phyloP scores from a whole-genome alignment of 2,113 vertebrate species.

The Cnemophilus loriae region DNA sequence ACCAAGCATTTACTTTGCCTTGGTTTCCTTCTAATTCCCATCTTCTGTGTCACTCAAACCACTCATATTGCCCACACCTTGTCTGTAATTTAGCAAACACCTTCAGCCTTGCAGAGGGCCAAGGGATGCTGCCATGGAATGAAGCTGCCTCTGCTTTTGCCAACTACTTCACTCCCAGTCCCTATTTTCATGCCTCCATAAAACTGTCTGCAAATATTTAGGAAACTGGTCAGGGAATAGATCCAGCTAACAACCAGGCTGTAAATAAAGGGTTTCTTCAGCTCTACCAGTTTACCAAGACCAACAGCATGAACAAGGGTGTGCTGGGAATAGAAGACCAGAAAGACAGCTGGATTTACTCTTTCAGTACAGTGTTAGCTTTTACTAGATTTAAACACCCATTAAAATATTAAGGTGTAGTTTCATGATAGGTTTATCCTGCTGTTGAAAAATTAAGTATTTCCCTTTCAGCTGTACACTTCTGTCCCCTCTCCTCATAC shows the following conservation, averaged over 20 bases:
- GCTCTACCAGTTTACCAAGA: not conserved
- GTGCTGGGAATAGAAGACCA: not conserved
- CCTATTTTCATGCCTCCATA: not conserved
- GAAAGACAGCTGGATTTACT: not conserved
- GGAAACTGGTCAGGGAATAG: not conserved
- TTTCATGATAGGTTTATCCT: not conserved
- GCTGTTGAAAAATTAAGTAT: not conserved
- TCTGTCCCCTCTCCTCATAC: not conserved
- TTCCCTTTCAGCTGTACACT: not conserved
- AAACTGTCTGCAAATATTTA: not conserved
- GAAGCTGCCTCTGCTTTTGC: not conserved
- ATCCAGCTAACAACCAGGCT: not conserved
- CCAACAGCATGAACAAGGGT: not conserved
- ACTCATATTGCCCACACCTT: not conserved
- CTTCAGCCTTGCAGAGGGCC: not conserved
- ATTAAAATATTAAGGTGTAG: not conserved
- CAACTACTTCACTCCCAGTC: not conserved
- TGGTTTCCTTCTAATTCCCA: not conserved
- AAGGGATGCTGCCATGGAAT: not conserved
- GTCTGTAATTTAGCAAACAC: not conserved
- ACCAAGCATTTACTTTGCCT: not conserved
- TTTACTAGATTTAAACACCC: not conserved
- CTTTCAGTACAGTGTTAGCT: not conserved
- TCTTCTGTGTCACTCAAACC: not conserved
- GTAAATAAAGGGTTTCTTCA: not conserved